Evolutionary conservation across 2,888 invertebrate species (phyloP), one percentile per base, ranked within the genome.

Genomic region (Drosophila pseudotakahashii): DNA sequence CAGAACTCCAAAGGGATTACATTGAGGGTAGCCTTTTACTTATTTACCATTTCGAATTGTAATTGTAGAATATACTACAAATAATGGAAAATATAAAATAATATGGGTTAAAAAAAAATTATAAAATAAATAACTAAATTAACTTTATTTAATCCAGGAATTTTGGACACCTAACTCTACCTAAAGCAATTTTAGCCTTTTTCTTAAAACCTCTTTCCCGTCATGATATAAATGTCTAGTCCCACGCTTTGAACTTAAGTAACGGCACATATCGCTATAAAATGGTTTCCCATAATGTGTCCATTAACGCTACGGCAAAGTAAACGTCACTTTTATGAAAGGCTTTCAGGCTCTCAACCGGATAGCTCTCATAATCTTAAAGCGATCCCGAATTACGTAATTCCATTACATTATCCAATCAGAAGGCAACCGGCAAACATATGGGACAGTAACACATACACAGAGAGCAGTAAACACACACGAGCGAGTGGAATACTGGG

Each of bases 371-470:
- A 66, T 66, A 66, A 51, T 47, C 23, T 64, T 60, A 51, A 54
- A 71, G 64, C 60, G 61, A 64, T 73, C 73, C 73, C 47, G 44
- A 59, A 68, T 72, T 62, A 63, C 39, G 39, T 68, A 79, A 70
- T 67, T 66, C 54, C 73, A 73, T 79, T 77, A 73, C 55, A 41
- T 37, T 53, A 54, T 62, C 45, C 66, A 72, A 67, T 64, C 77
- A 78, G 63, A 51, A 44, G 70, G 42, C 45, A 47, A 23, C 61
- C 41, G 54, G 42, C 60, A 57, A 52, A 70, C 71, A 71, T 57
- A 70, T 71, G 71, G 42, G 54, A 36, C 51, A n/a, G 23, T 13
- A 13, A 7, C 48, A 48, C 10, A 23, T 13, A 45, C 44, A 39
- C 44, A 39, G 13, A 41, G n/a, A 51, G 14, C 36, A 10, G 19